Percentiles rank a stretch among this genome's conserved stretches.
Evolutionary conservation across 2,888 invertebrate species (phyloP).

Genomic region (Heteropelma amictum): DNA sequence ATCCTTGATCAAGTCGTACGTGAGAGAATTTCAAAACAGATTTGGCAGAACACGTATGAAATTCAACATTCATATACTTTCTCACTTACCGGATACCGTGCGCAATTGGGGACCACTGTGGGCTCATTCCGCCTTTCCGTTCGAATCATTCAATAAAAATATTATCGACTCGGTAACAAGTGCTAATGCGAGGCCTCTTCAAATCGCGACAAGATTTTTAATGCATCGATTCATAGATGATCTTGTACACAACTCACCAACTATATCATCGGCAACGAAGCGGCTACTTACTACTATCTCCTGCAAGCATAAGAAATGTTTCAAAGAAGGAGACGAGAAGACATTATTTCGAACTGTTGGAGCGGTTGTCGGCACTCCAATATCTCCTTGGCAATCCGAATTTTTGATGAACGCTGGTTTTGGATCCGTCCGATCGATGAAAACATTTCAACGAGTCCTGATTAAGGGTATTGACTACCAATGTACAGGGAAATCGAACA

Average conservation of each 20-base stretch:
- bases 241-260: neutral
- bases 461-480: too few relatives aligned
- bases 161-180: constrained; percentile 35
- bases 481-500: too few relatives aligned
- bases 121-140: constrained; percentile 36
- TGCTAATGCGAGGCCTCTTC: constrained; percentile 15
- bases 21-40: neutral
- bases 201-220: constrained; percentile 33
- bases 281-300: neutral
- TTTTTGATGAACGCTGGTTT: too few relatives aligned
- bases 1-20: neutral
- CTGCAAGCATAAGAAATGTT: too few relatives aligned
- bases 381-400: too few relatives aligned
- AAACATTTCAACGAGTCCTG: too few relatives aligned
- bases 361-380: too few relatives aligned
- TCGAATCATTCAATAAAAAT: constrained; percentile 41
- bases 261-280: neutral
- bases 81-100: constrained; percentile 30
- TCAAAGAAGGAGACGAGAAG: neutral
- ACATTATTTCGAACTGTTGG: too few relatives aligned
- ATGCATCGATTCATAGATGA: constrained; percentile 24
- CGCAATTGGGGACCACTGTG: constrained; percentile 41
- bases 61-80: constrained; percentile 33
- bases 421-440: too few relatives aligned
- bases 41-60: constrained; percentile 11